These are phyloP conservation scores for Drosophila willistoni DNA, from an alignment of 1,140 invertebrate genomes.

Conservation along the genomic window DNA sequence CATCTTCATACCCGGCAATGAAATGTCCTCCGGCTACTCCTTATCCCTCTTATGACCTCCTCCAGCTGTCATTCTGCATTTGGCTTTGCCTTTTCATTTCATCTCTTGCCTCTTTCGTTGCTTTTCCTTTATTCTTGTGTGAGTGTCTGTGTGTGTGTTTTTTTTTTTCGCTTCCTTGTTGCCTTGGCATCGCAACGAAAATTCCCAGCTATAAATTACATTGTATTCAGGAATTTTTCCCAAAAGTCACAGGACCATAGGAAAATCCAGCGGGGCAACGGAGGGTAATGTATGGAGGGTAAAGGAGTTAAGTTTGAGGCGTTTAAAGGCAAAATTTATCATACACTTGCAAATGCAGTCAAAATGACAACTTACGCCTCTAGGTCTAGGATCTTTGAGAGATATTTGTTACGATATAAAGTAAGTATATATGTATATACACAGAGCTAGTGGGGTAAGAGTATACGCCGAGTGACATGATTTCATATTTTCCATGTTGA, in stretches of 20 bases:
- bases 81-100: neutral
- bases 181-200: slow-evolving; percentile 54
- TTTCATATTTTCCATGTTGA: slow-evolving; percentile 59
- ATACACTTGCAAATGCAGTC: neutral
- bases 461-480: slow-evolving; percentile 26
- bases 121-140: slow-evolving; percentile 2
- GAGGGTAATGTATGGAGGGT: slow-evolving; percentile 12
- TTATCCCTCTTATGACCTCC: neutral
- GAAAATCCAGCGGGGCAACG: slow-evolving; percentile 22
- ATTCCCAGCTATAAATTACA: slow-evolving; percentile 71
- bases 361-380: neutral
- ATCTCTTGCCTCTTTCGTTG: neutral
- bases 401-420: too few relatives aligned
- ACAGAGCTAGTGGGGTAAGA: neutral
- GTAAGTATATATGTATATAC: neutral
- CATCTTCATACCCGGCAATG: slow-evolving; percentile 57
- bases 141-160: neutral
- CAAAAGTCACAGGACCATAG: slow-evolving; percentile 29
- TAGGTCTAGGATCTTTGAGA: neutral
- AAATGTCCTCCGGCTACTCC: neutral
- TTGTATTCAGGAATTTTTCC: slow-evolving; percentile 71
- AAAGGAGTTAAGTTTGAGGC: slow-evolving; percentile 32
- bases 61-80: neutral
- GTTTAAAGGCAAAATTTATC: neutral
- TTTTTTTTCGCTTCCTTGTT: slow-evolving; percentile 48